Percentiles rank a stretch among this genome's conserved stretches.
Evolutionary conservation across 2,888 invertebrate species (phyloP).

Genomic region (Caenorhabditis sp.): DNA sequence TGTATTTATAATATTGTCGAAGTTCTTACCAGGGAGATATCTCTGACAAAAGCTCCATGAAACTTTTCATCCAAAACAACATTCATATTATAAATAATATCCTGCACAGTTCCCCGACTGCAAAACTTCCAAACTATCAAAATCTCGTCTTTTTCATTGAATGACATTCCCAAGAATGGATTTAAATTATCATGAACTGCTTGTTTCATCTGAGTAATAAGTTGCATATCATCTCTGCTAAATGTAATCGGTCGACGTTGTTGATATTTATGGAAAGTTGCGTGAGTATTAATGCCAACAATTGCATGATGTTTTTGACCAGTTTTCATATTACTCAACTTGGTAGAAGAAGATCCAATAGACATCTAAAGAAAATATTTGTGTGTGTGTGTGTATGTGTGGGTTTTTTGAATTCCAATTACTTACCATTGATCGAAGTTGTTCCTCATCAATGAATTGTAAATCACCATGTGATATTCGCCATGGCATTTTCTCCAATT

Average conservation of each 20-base stretch:
- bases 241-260: constrained; percentile 65
- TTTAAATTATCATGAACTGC: constrained; percentile 94
- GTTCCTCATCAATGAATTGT: constrained; percentile 66
- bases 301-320: constrained; percentile 65
- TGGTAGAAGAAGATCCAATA: constrained; percentile 61
- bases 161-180: constrained; percentile 84
- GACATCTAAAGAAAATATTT: constrained; percentile 51
- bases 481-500: constrained; percentile 66
- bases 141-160: constrained; percentile 70
- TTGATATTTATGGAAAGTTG: constrained; percentile 67
- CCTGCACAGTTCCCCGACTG: constrained; percentile 73
- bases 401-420: no score
- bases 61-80: constrained; percentile 95
- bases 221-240: constrained; percentile 58
- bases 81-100: constrained; percentile 97
- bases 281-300: constrained; percentile 60
- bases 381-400: no score
- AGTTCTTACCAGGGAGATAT: constrained; percentile 80
- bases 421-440: constrained; percentile 66
- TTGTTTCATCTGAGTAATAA: constrained; percentile 79
- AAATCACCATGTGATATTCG: constrained; percentile 65
- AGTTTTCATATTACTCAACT: constrained; percentile 62
- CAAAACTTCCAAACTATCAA: constrained; percentile 69
- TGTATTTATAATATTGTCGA: no score
- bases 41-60: constrained; percentile 93